Conservation (phyloP, 2,888 invertebrate genomes). For the Folsomia candida region DNA sequence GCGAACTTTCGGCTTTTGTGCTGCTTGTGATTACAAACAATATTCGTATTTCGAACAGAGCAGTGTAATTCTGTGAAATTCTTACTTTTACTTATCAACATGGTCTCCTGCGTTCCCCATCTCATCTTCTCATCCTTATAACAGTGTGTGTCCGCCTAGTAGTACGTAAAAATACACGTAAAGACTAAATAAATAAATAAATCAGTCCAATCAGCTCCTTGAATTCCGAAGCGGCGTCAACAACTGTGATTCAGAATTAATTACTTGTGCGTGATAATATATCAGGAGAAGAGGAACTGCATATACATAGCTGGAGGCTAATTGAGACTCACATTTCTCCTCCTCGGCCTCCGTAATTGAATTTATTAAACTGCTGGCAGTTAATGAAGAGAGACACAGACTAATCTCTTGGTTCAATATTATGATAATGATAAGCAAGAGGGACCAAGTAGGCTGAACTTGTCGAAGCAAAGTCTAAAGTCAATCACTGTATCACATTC, state of each 20-base stretch:
- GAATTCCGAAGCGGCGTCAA: not conserved
- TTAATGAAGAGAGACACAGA: slow-evolving; percentile 1
- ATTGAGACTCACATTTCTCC: too few relatives aligned
- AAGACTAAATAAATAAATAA: too few relatives aligned
- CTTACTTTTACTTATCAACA: not conserved
- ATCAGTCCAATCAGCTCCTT: too few relatives aligned
- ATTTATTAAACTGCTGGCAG: not conserved
- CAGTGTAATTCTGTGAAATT: not conserved
- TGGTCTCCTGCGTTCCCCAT: too few relatives aligned
- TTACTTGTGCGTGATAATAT: not conserved
- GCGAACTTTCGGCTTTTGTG: not conserved
- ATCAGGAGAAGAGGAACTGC: not conserved
- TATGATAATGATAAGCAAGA: not conserved
- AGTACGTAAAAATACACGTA: not conserved
- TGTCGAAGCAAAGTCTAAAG: not conserved
- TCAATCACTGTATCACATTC: not conserved
- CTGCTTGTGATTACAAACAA: slow-evolving; percentile 6
- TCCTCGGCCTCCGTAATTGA: not conserved
- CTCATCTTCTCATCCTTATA: not conserved
- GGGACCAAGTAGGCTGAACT: not conserved
- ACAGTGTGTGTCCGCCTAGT: not conserved
- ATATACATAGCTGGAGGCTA: too few relatives aligned
- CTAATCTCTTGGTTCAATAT: not conserved
- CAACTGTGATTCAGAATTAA: not conserved
- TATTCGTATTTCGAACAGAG: slow-evolving; percentile 7